Percentiles rank a stretch among this genome's conserved stretches.
Conservation (phyloP, 2,888 invertebrate species). For the Trachelus iudaicus region DNA sequence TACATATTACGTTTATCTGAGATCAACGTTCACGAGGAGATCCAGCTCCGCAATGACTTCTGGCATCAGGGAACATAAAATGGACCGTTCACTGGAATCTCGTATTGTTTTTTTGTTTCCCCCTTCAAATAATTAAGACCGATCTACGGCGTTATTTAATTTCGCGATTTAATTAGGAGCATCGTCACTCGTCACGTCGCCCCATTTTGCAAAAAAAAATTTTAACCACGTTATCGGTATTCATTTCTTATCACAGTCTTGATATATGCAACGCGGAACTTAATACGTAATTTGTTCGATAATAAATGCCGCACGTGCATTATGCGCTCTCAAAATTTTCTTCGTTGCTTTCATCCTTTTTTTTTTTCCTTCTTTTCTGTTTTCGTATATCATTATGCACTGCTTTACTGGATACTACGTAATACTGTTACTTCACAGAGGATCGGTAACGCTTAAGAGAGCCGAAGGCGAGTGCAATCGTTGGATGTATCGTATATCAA, state of each 20-base stretch:
- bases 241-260: conserved; percentile 51
- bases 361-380: neutral
- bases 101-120: neutral
- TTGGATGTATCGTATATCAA: neutral
- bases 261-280: conserved; percentile 42
- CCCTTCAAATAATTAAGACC: neutral
- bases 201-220: conserved; percentile 21
- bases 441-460: neutral
- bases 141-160: neutral
- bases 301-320: conserved; percentile 32
- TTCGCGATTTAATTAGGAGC: neutral
- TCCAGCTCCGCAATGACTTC: neutral
- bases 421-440: neutral
- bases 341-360: neutral
- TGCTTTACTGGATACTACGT: neutral
- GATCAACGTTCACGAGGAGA: neutral
- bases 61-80: neutral
- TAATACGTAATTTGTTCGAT: conserved; percentile 29
- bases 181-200: conserved; percentile 20
- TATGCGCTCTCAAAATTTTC: conserved; percentile 5
- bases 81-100: neutral
- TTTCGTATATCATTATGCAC: neutral
- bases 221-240: conserved; percentile 16
- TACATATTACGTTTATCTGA: neutral
- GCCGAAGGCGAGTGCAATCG: neutral